Evolutionary conservation across 2,797 vertebrate genomes (phyloP).

Genomic region (Lithobates pipiens): DNA sequence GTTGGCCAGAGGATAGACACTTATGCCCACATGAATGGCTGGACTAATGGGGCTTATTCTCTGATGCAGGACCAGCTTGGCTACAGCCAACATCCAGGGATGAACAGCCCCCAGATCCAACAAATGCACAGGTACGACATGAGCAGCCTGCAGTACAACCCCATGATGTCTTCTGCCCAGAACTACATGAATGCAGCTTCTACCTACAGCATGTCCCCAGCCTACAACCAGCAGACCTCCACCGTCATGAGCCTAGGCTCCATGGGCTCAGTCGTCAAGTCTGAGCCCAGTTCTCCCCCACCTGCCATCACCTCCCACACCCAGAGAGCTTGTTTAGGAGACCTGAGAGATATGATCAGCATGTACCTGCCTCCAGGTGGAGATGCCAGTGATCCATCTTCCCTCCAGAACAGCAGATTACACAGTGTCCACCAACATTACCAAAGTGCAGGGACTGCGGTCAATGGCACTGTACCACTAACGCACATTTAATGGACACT

Average conservation of each 20-base stretch:
- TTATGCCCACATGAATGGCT: constrained; percentile 97
- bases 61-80: constrained; percentile 97
- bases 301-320: constrained; percentile 93
- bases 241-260: constrained; percentile 90
- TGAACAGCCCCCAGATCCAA: constrained; percentile 93
- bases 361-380: constrained; percentile 98
- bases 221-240: constrained; percentile 87
- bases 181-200: constrained; percentile 97
- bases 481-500: constrained; percentile 89
- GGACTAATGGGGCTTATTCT: constrained; percentile 97
- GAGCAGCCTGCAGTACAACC: constrained; percentile 94
- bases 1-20: constrained; percentile 96
- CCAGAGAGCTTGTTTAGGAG: constrained; percentile 95
- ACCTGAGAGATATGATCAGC: constrained; percentile 99
- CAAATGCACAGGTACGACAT: constrained; percentile 99
- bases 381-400: constrained; percentile 89
- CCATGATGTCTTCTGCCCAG: constrained; percentile 96
- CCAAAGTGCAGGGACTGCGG: constrained; percentile 91
- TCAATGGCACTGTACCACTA: constrained; percentile 95
- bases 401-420: constrained; percentile 90
- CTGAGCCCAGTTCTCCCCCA: constrained; percentile 95
- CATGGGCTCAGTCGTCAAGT: constrained; percentile 94
- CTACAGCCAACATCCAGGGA: constrained; percentile 92
- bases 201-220: constrained; percentile 90
- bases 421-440: constrained; percentile 98